A percentile compares a stretch with the other conserved stretches of the same genome.
Conservation (phyloP, 2,888 invertebrate genomes). For the Melinaea menophilus region DNA sequence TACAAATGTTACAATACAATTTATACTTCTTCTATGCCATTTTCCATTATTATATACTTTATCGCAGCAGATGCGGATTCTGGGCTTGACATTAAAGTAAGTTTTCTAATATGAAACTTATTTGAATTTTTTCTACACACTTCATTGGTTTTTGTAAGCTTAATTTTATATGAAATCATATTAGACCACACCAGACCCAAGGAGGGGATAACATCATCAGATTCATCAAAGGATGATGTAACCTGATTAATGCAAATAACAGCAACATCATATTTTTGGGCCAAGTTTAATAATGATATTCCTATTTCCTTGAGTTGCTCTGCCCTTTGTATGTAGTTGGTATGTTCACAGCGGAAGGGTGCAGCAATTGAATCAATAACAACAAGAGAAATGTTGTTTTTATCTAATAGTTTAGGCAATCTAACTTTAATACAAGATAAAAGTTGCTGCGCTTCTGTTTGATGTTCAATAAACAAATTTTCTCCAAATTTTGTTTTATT, state of each 20-base stretch:
- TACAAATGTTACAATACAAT: neutral
- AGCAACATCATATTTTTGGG: constrained; percentile 55
- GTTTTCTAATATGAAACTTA: constrained; percentile 45
- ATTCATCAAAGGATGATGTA: constrained; percentile 51
- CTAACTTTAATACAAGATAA: constrained; percentile 58
- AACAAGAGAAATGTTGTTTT: constrained; percentile 48
- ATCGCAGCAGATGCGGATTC: constrained; percentile 47
- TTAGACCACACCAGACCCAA: constrained; percentile 73
- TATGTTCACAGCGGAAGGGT: constrained; percentile 63
- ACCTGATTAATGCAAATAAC: constrained; percentile 71
- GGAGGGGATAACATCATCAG: constrained; percentile 52
- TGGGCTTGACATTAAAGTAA: constrained; percentile 54
- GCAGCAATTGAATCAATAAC: constrained; percentile 70
- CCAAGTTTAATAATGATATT: constrained; percentile 46
- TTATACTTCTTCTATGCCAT: constrained; percentile 42
- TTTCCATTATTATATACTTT: constrained; percentile 49
- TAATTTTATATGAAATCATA: constrained; percentile 59
- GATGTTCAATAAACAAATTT: constrained; percentile 64
- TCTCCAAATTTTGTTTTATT: constrained; percentile 47
- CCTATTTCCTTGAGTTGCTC: constrained; percentile 67
- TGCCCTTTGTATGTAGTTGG: constrained; percentile 65
- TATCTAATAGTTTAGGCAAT: constrained; percentile 53
- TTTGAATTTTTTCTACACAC: constrained; percentile 21
- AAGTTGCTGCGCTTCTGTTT: constrained; percentile 62
- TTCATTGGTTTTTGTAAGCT: constrained; percentile 42